Conservation (phyloP, 2,797 vertebrate genomes). For the Sphenopsis melanotis region DNA sequence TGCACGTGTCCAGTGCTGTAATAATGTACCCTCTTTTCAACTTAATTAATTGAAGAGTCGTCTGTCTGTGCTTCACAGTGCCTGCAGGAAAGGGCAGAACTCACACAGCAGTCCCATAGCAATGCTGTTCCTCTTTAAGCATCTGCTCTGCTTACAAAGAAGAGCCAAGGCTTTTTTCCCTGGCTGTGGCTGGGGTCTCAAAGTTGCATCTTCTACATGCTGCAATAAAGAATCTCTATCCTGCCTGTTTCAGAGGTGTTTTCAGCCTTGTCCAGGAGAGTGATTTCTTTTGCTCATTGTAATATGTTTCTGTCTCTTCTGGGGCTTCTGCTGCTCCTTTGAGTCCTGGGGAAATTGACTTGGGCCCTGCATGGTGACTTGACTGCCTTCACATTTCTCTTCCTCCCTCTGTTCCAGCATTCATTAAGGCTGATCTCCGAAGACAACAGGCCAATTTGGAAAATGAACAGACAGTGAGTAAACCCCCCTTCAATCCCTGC, state of each 20-base stretch:
- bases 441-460: conserved; percentile 85
- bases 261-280: not conserved
- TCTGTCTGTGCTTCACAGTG: not conserved
- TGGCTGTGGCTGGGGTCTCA: not conserved
- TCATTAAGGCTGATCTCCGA: conserved; percentile 90
- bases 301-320: not conserved
- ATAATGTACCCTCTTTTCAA: not conserved
- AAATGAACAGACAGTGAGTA: conserved; percentile 79
- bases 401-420: conserved; percentile 68
- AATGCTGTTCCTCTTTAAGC: not conserved
- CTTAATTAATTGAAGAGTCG: not conserved
- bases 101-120: not conserved
- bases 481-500: not conserved
- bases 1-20: not conserved
- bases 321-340: not conserved
- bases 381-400: not conserved
- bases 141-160: not conserved
- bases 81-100: not conserved
- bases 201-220: not conserved
- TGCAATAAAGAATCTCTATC: not conserved
- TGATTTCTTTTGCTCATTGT: not conserved
- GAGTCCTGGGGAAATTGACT: not conserved
- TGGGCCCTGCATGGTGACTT: not conserved
- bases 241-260: not conserved
- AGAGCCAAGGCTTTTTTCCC: not conserved